These are phyloP conservation scores for Aulostomus chinensis DNA, from an alignment of 2,797 vertebrate genomes.

Conservation along the genomic window DNA sequence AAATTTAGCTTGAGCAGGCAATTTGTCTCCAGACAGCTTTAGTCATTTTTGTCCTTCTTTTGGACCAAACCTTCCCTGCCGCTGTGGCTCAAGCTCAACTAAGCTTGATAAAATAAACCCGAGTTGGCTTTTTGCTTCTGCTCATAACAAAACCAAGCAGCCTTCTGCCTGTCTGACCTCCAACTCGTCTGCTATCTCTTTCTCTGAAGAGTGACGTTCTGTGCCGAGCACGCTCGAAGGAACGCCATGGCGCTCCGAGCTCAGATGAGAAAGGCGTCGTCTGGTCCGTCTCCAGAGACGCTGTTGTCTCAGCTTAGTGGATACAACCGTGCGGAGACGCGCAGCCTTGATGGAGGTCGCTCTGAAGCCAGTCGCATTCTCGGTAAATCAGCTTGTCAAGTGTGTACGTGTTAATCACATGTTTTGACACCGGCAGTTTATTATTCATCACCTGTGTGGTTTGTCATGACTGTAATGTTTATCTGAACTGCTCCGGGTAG, in stretches of 20 bases:
- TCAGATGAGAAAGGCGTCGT: slow-evolving; percentile 88
- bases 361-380: slow-evolving; percentile 89
- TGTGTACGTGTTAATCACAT: background rate
- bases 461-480: background rate
- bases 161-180: background rate
- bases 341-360: slow-evolving; percentile 79
- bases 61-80: too few species aligned
- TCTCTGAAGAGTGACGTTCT: slow-evolving; percentile 83
- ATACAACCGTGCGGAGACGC: slow-evolving; percentile 83
- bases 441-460: background rate
- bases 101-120: too few species aligned
- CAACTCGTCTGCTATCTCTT: background rate
- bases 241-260: slow-evolving; percentile 90
- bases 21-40: too few species aligned
- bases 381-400: slow-evolving; percentile 72
- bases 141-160: background rate
- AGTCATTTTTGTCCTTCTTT: too few species aligned
- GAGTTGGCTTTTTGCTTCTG: too few species aligned
- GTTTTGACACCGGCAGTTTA: background rate
- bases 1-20: too few species aligned
- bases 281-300: slow-evolving; percentile 84
- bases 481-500: slow-evolving; percentile 54
- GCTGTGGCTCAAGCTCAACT: background rate
- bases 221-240: slow-evolving; percentile 90
- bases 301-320: slow-evolving; percentile 94